Conservation (phyloP, 2,888 invertebrate genomes). For the Hartigia nigra region DNA sequence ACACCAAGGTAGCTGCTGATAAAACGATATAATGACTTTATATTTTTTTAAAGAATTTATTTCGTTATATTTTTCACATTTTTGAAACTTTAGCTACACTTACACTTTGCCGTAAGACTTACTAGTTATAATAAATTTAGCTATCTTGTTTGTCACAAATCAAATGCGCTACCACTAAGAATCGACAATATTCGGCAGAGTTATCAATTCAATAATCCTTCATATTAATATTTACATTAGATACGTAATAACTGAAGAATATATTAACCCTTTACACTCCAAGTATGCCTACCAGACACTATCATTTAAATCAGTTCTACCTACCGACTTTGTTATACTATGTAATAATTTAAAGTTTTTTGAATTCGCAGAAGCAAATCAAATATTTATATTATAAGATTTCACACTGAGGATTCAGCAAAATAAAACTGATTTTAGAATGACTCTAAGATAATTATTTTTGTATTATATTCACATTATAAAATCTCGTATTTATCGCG, state of each 20-base stretch:
- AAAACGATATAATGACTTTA: neutral
- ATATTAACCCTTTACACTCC: too few relatives aligned
- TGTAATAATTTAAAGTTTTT: too few relatives aligned
- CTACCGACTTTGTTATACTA: too few relatives aligned
- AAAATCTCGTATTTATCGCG: too few relatives aligned
- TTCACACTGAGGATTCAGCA: too few relatives aligned
- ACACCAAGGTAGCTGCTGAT: neutral
- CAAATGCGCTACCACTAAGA: neutral
- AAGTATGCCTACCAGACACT: too few relatives aligned
- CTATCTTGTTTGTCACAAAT: neutral
- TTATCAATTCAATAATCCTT: neutral
- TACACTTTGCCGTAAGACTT: neutral
- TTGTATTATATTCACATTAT: too few relatives aligned
- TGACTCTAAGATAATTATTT: too few relatives aligned
- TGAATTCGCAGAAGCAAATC: too few relatives aligned
- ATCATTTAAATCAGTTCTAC: too few relatives aligned
- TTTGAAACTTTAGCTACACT: neutral
- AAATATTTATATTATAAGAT: too few relatives aligned
- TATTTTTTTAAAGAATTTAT: neutral
- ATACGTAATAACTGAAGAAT: neutral
- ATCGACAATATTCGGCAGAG: conserved; percentile 3
- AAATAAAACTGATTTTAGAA: too few relatives aligned
- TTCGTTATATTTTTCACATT: neutral
- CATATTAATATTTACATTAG: neutral
- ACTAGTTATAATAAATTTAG: neutral